Conservation (phyloP, 2,113 vertebrate genomes). For the Prochilodus magdalenae region DNA sequence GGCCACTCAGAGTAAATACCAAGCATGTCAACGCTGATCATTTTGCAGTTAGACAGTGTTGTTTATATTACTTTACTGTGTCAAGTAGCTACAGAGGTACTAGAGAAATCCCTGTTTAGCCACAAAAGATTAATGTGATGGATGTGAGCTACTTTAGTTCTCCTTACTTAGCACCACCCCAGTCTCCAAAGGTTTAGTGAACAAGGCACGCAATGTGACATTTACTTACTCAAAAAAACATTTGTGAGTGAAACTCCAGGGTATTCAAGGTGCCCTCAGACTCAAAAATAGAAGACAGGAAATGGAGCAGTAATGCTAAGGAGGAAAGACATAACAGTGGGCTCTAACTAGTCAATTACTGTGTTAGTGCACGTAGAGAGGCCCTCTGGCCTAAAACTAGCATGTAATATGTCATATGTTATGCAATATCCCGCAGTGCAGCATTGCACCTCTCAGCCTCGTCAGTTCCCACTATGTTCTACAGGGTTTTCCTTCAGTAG, state of each 20-base stretch:
- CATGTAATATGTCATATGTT: too few relatives aligned
- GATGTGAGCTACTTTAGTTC: neutral
- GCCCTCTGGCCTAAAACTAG: too few relatives aligned
- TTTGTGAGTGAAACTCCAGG: neutral
- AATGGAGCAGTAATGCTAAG: neutral
- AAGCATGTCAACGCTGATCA: neutral
- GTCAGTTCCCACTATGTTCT: too few relatives aligned
- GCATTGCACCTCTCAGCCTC: too few relatives aligned
- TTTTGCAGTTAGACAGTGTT: slow-evolving; percentile 3
- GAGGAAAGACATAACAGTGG: neutral
- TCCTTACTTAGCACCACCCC: neutral
- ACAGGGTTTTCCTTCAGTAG: too few relatives aligned
- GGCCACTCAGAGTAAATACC: neutral
- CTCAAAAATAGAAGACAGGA: neutral
- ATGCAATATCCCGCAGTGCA: too few relatives aligned
- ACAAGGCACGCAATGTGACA: neutral
- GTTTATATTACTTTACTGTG: slow-evolving; percentile 9
- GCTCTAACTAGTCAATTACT: too few relatives aligned
- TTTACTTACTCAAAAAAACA: neutral
- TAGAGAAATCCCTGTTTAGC: slow-evolving; percentile 23
- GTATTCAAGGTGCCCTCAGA: neutral
- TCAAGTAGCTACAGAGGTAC: too few relatives aligned
- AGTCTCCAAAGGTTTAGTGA: neutral
- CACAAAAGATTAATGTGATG: slow-evolving; percentile 25
- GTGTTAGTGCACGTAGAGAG: too few relatives aligned